phyloP scores from a whole-genome alignment of 2,113 vertebrate genomes.

The Sclerurus mexicanus region DNA sequence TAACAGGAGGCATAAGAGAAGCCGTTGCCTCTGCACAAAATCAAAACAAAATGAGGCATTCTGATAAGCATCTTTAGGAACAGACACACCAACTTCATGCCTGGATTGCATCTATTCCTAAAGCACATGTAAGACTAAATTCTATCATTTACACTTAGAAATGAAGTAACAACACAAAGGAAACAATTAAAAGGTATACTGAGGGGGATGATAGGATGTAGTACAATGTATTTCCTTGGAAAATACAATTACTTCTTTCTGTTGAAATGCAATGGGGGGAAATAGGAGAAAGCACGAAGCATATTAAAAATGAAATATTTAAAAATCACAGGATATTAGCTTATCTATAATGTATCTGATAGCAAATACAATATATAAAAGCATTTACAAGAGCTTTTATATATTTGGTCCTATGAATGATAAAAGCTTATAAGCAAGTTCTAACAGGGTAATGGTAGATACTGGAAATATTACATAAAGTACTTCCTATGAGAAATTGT shows the following conservation, averaged over 20 bases:
- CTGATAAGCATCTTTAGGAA: background rate
- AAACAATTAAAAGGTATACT: background rate
- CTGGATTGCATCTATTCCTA: background rate
- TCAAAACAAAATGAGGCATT: background rate
- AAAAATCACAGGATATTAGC: background rate
- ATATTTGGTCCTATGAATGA: background rate
- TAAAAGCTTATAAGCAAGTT: background rate
- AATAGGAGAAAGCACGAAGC: background rate
- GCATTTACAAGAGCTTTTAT: background rate
- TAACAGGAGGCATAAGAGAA: constrained; percentile 75
- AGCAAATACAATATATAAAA: background rate
- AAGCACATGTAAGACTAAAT: background rate
- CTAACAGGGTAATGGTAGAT: background rate
- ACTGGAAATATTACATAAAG: background rate
- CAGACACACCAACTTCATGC: background rate
- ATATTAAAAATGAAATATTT: background rate
- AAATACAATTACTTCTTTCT: background rate
- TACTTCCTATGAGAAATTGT: background rate
- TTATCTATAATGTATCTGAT: background rate
- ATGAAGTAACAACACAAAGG: background rate
- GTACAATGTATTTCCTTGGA: background rate
- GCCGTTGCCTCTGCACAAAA: constrained; percentile 70
- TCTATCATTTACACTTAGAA: background rate
- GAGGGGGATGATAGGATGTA: background rate
- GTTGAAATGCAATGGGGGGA: background rate